These are phyloP conservation scores for Clarias laeviceps DNA, from an alignment of 2,797 vertebrate genomes.

Conservation along the genomic window DNA sequence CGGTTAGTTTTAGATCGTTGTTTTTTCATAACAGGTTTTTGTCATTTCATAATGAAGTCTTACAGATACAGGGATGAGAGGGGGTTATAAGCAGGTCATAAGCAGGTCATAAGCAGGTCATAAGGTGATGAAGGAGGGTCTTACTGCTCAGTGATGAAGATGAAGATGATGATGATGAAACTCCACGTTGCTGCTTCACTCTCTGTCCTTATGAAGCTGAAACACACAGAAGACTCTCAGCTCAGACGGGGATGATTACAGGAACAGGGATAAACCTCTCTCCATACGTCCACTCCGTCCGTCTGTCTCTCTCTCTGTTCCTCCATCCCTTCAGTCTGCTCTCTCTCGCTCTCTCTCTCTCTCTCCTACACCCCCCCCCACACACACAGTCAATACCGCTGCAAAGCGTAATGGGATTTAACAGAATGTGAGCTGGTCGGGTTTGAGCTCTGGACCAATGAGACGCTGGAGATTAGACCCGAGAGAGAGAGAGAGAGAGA, in stretches of 20 bases:
- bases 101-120: neutral
- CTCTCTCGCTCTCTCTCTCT: conserved; percentile 15
- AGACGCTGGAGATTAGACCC: conserved; percentile 62
- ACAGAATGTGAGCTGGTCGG: conserved; percentile 62
- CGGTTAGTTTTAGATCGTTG: neutral
- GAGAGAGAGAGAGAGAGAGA: conserved; percentile 2
- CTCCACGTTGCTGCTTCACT: neutral
- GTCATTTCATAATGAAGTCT: no score
- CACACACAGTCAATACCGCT: neutral
- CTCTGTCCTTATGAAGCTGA: neutral
- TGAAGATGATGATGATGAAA: neutral
- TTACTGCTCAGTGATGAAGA: conserved; percentile 21
- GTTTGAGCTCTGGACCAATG: conserved; percentile 73
- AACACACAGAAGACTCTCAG: conserved; percentile 32
- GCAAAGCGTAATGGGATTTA: conserved; percentile 77
- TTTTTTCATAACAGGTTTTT: neutral
- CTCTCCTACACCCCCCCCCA: conserved; percentile 46
- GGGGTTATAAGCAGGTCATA: no score
- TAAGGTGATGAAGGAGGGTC: neutral
- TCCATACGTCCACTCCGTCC: neutral
- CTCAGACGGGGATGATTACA: conserved; percentile 71
- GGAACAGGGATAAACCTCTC: conserved; percentile 62
- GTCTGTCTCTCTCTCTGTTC: neutral
- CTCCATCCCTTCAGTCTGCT: conserved; percentile 35
- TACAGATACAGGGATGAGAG: neutral